Evolutionary conservation across 2,113 vertebrate genomes (phyloP), one percentile per base, ranked within the genome.

Genomic region (Nibea coibor): DNA sequence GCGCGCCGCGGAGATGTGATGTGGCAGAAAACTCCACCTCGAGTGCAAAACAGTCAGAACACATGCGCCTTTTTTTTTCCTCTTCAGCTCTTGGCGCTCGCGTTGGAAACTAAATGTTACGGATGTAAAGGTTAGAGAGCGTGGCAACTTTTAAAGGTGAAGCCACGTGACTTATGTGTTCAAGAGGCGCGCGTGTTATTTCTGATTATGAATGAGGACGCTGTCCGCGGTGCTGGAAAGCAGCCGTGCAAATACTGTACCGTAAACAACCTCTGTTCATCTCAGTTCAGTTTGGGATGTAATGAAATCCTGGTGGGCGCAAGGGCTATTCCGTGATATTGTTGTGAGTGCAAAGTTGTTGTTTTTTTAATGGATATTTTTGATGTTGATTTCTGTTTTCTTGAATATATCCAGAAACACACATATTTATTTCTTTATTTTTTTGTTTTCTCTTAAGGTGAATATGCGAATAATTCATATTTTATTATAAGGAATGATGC

Each of bases 141-240:
- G 67, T 61, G 7, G 14, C 3, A 72, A 65, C 68, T 48, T 72
- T 68, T 35, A 42, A 26, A 24, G n/a, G 12, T 1, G 15, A 7
- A 14, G 59, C 61, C 66, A 85, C 72, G 45, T 65, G 70, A 75
- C 28, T 35, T 14, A 22, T 45, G 56, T 0, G 54, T 20, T 51
- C 22, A 47, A 24, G 48, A 26, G 24, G 26, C 15, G 70, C 35
- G 53, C 2, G 26, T 10, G 9, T 6, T 15, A 1, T 22, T 9
- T 15, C 2, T 22, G 42, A 14, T 20, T 35, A 14, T 17, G 6
- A 19, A 14, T 17, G 6, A 19, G 57, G 59, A 10, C 47, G 42
- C 86, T 89, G 69, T 83, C 83, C 74, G 10, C 54, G 86, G 83
- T 89, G 64, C 89, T 90, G 87, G 77, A 82, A 62, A 59, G 17